A percentile compares a stretch with the other conserved stretches of the same genome.
Evolutionary conservation across 2,888 invertebrate genomes (phyloP).

Genomic region (Pristionchus mayeri): DNA sequence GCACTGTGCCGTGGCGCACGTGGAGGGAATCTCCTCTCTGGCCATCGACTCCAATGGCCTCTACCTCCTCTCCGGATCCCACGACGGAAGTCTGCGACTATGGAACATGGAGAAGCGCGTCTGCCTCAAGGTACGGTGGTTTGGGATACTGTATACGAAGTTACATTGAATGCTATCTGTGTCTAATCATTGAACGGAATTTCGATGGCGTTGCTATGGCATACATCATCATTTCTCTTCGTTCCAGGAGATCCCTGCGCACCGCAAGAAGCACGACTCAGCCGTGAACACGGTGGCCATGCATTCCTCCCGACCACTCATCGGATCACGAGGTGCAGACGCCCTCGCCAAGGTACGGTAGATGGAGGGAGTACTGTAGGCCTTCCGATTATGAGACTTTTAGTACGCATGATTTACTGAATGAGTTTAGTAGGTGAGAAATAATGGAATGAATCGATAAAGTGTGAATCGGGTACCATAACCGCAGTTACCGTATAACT

Average conservation of each 20-base stretch:
- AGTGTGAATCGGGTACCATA: background rate
- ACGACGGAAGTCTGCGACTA: conserved; percentile 81
- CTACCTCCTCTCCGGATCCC: conserved; percentile 93
- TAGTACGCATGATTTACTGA: too few species aligned
- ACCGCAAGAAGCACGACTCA: conserved; percentile 99
- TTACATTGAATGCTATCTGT: too few species aligned
- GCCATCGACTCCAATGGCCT: conserved; percentile 98
- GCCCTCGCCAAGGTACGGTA: conserved; percentile 91
- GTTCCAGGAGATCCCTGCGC: conserved; percentile 92
- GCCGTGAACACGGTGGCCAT: conserved; percentile 99
- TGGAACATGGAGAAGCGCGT: conserved; percentile 90
- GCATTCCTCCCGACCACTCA: conserved; percentile 97
- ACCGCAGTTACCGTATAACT: background rate
- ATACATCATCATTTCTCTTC: too few species aligned
- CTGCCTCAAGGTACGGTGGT: conserved; percentile 86
- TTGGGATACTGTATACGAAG: too few species aligned
- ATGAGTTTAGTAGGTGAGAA: too few species aligned
- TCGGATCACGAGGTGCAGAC: conserved; percentile 98
- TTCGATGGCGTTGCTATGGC: too few species aligned
- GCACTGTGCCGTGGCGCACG: conserved; percentile 98
- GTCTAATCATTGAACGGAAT: too few species aligned
- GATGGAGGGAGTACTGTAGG: background rate
- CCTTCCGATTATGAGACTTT: too few species aligned
- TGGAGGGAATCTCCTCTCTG: conserved; percentile 97
- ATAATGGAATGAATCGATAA: too few species aligned